phyloP scores from a whole-genome alignment of 2,888 invertebrate genomes.

The Sesia apiformis region DNA sequence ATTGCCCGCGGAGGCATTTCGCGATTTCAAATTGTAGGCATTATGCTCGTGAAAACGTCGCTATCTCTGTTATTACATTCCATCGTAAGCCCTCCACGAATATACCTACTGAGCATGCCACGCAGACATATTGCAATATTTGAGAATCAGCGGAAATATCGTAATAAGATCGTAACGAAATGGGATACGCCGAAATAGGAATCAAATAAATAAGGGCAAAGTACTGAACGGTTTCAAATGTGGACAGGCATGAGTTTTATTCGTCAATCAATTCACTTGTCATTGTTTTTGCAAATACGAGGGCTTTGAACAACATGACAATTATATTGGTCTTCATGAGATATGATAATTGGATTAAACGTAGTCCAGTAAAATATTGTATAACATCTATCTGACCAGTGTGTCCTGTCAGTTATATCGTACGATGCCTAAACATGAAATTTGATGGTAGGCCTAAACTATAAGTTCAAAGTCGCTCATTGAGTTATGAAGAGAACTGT shows the following conservation, averaged over 20 bases:
- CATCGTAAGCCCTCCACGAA: constrained; percentile 24
- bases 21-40: constrained; percentile 56
- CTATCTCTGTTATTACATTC: constrained; percentile 55
- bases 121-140: constrained; percentile 38
- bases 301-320: no score
- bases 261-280: not conserved
- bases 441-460: no score
- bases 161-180: constrained; percentile 22
- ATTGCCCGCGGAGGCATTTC: constrained; percentile 40
- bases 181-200: constrained; percentile 15
- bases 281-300: not conserved
- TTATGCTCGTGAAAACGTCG: constrained; percentile 41
- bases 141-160: constrained; percentile 31
- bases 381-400: no score
- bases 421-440: no score
- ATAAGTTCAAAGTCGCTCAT: no score
- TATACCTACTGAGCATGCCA: constrained; percentile 26
- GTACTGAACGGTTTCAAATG: not conserved
- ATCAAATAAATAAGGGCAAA: constrained; percentile 29
- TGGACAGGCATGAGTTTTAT: not conserved
- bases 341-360: no score
- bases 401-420: no score
- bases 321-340: no score
- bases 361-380: no score
- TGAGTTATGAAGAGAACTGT: no score